A percentile compares a stretch with the other conserved stretches of the same genome.
phyloP scores from a whole-genome alignment of 2,797 vertebrate genomes.

The Liasis olivaceus region DNA sequence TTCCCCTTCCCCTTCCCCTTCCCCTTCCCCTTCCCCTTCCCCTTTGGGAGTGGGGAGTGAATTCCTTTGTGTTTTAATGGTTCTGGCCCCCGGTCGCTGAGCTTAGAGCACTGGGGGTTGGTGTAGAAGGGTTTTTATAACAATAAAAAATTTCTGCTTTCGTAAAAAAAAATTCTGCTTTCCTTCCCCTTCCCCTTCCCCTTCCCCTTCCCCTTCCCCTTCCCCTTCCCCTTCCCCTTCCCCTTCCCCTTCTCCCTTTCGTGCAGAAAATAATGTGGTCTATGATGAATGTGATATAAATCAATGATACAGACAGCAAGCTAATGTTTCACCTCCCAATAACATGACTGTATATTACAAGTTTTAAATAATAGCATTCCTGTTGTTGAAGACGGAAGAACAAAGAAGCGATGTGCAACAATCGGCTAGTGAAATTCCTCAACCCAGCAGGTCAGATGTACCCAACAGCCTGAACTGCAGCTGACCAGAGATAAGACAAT shows the following conservation, averaged over 20 bases:
- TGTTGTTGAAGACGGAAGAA: neutral
- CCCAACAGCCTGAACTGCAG: neutral
- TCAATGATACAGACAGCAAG: neutral
- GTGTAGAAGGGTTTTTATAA: too few species aligned
- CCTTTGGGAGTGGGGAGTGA: too few species aligned
- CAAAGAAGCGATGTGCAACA: neutral
- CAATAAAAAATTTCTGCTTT: too few species aligned
- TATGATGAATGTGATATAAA: neutral
- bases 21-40: too few species aligned
- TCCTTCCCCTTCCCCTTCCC: too few species aligned
- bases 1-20: too few species aligned
- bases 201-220: too few species aligned
- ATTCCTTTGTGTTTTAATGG: too few species aligned
- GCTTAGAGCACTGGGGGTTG: too few species aligned
- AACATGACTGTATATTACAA: neutral
- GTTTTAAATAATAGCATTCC: neutral
- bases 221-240: rapidly evolving
- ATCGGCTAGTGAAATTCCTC: neutral
- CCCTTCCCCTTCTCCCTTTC: neutral
- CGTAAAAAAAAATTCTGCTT: too few species aligned
- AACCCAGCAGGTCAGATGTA: neutral
- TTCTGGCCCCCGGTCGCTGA: too few species aligned
- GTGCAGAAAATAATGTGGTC: too few species aligned
- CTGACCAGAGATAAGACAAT: neutral
- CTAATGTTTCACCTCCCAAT: neutral